A percentile compares a stretch with the other conserved stretches of the same genome.
Conservation (phyloP, 2,113 vertebrate species). For the Ciconia maguari region DNA sequence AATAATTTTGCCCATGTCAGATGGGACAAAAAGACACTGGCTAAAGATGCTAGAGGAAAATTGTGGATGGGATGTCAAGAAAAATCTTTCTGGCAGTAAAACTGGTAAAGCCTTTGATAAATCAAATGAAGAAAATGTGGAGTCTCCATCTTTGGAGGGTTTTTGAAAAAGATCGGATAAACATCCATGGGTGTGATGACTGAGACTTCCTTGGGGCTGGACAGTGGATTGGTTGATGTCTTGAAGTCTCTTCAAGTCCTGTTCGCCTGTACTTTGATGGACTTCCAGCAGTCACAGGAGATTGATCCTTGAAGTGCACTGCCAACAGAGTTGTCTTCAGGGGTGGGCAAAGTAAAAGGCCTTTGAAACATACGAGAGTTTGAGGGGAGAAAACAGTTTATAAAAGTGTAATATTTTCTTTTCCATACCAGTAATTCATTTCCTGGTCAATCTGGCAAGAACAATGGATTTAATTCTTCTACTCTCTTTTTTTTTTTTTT, state of each 20-base stretch:
- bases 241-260: not conserved
- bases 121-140: not conserved
- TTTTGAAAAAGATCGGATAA: not conserved
- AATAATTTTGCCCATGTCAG: not conserved
- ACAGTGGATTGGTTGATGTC: not conserved
- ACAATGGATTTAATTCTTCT: not conserved
- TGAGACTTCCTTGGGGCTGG: not conserved
- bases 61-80: not conserved
- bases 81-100: not conserved
- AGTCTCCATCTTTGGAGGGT: accelerated
- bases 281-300: not conserved
- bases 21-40: not conserved
- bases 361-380: not conserved
- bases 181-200: not conserved
- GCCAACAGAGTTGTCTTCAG: not conserved
- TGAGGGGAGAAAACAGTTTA: not conserved
- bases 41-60: not conserved
- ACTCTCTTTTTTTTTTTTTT: accelerated
- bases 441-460: not conserved
- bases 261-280: not conserved
- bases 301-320: not conserved
- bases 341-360: not conserved
- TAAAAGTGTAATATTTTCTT: not conserved
- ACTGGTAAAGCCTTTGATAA: not conserved
- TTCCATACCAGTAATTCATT: not conserved